Base-by-base conservation (phyloP, 2,113 vertebrate genomes). In the Gavialis gangeticus region DNA sequence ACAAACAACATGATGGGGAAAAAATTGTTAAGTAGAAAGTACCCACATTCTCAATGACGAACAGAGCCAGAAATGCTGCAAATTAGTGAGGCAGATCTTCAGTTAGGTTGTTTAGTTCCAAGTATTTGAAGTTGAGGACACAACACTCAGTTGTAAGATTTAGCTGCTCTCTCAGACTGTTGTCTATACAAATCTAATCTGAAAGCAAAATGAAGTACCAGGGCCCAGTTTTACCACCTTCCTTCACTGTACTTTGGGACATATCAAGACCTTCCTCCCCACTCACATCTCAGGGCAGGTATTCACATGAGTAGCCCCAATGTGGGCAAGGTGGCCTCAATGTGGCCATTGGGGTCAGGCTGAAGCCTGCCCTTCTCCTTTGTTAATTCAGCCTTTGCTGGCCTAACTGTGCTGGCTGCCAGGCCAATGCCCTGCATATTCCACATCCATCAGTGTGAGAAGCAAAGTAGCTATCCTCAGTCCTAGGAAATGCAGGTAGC, bases 241-340 rank as follows among this genome's bases (percentile, higher is more conserved):
- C 14, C 0, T 17, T 1, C 13, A 14, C 28, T 3, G 2, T 11
- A 55, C 17, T 81, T 24, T 37, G 62, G 58, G 30, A 0, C 0
- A 34, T 64, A 34, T 19, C 64, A 25, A 75, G 19, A 78, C 30
- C 1, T 13, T 8, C 9, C 14, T 27, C 12, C 5, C 5, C 0
- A 0, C 71, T 64, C 14, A 21, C 1, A 14, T 7, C 37, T 19
- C 25, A 60, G 57, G 59, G 57, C 57, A 60, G 0, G 2, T 19
- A 15, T 46, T 91, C 73, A 12, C 22, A 14, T 4, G 12, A 59
- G 6, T 57, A 14, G 54, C 60, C 13, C 4, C 55, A 80, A 62
- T 8, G n/a, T 46, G 4, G 11, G 28, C 73, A 22, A 14, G 58
- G 37, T 6, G 88, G 12, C 22, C 19, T 13, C 13, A 37, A 21